phyloP scores from a whole-genome alignment of 2,113 vertebrate genomes.

The zebrafish (Danio rerio) region GRCz12tu NC_133184.1:5282001-5282500 shows the following conservation, averaged over 20 bases:
- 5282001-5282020: neutral
- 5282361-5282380: no score
- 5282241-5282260: constrained; percentile 6
- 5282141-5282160: constrained; percentile 85
- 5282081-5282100: constrained; percentile 11
- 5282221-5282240: constrained; percentile 61
- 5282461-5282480: no score
- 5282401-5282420: no score
- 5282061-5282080: constrained; percentile 32
- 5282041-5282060: neutral
- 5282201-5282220: constrained; percentile 82
- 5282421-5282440: no score
- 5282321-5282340: no score
- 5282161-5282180: constrained; percentile 84
- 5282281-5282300: neutral
- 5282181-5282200: constrained; percentile 72
- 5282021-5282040: neutral
- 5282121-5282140: constrained; percentile 86
- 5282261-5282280: neutral
- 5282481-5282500: no score
- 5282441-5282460: no score
- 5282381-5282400: no score
- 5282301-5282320: no score
- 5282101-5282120: constrained; percentile 72
- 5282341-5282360: no score